Evolutionary conservation across 2,888 invertebrate species (phyloP), one percentile per base, ranked within the genome.

Genomic region (Nebria brevicollis): DNA sequence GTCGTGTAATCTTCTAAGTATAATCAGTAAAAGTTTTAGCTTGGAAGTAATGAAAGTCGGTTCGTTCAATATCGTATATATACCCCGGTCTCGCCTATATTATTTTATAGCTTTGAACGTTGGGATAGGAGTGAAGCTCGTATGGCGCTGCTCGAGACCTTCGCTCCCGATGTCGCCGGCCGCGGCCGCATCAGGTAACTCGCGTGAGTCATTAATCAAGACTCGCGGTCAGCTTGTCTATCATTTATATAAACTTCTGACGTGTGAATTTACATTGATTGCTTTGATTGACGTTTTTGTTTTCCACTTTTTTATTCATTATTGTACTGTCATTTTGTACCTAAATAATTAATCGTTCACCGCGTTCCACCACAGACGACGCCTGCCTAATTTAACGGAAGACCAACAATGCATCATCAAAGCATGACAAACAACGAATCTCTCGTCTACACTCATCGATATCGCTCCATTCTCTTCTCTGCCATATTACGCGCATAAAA

Each of bases 201-300:
- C 65, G 75, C 72, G 70, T 80, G 72, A 70, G 80, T 80, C 80
- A 80, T 80, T 80, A 80, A 80, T 80, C 80, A 80, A 79, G 66
- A 26, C 66, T 66, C 68, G 68, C 73, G 41, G 70, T 26, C 54
- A 43, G 86, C 85, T 85, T 86, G 88, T 87, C 88, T 85, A 86
- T 89, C 89, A 89, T 89, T 89, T 88, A 88, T 89, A 89, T 88
- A 85, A 86, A 85, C 84, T 86, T 73, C 85, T 88, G 89, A 89
- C 89, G 87, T 89, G 88, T 89, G 88, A 89, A 89, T 89, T 88
- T 88, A 88, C 88, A 88, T 89, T 89, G 88, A 89, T 89, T 89
- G 87, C 87, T 85, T 83, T 84, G 84, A 84, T 84, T 84, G 84
- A 84, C 82, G 86, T 86, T 87, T 86, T 84, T 86, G 84, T 88